These are phyloP conservation scores for Sesia bembeciformis DNA, from an alignment of 2,888 invertebrate genomes.

Conservation along the genomic window DNA sequence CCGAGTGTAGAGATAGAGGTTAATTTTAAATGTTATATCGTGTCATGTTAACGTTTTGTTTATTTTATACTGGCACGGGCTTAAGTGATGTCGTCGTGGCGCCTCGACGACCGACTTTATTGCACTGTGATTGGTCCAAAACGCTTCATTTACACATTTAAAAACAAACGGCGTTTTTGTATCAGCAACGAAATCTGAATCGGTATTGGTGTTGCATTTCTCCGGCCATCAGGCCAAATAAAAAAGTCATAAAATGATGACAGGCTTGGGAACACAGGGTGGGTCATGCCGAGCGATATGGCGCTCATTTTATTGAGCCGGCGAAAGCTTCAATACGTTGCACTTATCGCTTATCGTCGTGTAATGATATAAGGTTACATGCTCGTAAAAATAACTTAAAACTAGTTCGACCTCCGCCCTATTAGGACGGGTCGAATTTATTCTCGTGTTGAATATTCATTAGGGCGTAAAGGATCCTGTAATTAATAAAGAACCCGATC, in stretches of 20 bases:
- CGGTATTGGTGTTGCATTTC: conserved; percentile 64
- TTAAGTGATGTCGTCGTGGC: conserved; percentile 4
- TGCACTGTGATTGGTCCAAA: conserved; percentile 29
- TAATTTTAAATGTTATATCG: background rate
- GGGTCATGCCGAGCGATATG: conserved; percentile 53
- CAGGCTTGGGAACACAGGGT: conserved; percentile 65
- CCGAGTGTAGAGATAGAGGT: background rate
- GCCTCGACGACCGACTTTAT: conserved; percentile 18
- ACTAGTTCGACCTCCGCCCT: conserved; percentile 29
- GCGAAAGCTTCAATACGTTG: conserved; percentile 48
- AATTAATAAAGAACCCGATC: conserved; percentile 48
- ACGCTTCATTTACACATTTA: conserved; percentile 41
- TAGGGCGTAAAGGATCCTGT: conserved; percentile 43
- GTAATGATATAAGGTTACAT: conserved; percentile 60
- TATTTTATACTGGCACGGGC: background rate
- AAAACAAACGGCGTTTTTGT: conserved; percentile 37
- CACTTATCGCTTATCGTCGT: conserved; percentile 63
- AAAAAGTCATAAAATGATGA: conserved; percentile 69
- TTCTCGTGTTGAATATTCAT: conserved; percentile 49
- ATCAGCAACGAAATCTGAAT: conserved; percentile 53
- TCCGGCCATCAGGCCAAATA: conserved; percentile 58
- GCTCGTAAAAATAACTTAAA: conserved; percentile 60
- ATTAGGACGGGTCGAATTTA: conserved; percentile 37
- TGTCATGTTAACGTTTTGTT: conserved; percentile 10
- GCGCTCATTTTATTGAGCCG: conserved; percentile 52